Evolutionary conservation across 2,797 vertebrate species (phyloP).

Genomic region (Nannoperca obscura): DNA sequence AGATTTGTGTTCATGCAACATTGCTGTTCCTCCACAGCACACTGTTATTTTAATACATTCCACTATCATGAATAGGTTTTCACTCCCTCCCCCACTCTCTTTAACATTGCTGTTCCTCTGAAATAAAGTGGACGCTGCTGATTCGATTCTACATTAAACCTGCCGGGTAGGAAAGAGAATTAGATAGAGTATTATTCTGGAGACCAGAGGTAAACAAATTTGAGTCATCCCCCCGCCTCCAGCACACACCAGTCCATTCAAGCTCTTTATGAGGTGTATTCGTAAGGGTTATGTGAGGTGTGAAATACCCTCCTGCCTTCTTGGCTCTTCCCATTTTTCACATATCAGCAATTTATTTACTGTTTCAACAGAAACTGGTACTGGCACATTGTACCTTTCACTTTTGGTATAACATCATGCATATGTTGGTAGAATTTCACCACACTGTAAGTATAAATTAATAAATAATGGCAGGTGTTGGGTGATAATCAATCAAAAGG

Average conservation of each 20-base stretch:
- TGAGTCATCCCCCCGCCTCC: constrained; percentile 35
- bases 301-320: constrained; percentile 28
- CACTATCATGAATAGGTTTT: constrained; percentile 30
- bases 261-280: constrained; percentile 44
- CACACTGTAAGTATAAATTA: not conserved
- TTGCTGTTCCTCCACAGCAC: constrained; percentile 33
- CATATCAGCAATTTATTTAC: constrained; percentile 31
- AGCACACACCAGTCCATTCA: constrained; percentile 13
- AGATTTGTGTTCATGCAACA: constrained; percentile 55
- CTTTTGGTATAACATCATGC: not conserved
- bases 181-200: constrained; percentile 62
- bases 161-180: constrained; percentile 65
- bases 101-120: constrained; percentile 30
- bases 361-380: constrained; percentile 4
- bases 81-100: not conserved
- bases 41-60: constrained; percentile 41
- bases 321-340: constrained; percentile 11
- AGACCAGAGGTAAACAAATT: constrained; percentile 63
- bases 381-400: constrained; percentile 1
- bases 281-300: constrained; percentile 44
- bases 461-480: not conserved
- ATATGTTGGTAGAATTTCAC: not conserved
- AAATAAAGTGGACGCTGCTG: constrained; percentile 64
- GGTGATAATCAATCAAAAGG: constrained; percentile 1
- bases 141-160: constrained; percentile 71